Base-by-base conservation (phyloP, 1,140 invertebrate genomes). In the Tetramorium simillimum region DNA sequence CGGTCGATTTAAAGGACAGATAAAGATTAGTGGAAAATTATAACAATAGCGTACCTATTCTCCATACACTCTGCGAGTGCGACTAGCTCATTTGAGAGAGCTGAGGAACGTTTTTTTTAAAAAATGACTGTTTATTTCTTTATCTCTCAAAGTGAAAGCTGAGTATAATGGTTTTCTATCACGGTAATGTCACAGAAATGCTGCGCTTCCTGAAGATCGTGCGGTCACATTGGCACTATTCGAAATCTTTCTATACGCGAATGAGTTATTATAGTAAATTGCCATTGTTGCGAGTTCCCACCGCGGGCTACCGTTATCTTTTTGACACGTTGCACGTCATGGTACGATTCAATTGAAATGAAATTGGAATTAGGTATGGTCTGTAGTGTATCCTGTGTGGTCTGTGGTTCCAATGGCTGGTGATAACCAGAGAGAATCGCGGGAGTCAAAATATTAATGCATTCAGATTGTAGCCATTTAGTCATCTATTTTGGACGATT, bases 191-290 rank as follows among this genome's bases (percentile, higher is more conserved):
- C 58, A 53, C 70, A 65, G 46, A 81, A 72, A 88, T 86, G 60
- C 72, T 88, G 69, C 56, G 75, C 72, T 90, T 90, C 80, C 76
- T 63, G 49, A 86, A 77, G 78, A 82, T 75, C 46, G 53, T 73
- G 81, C 80, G 80, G 72, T 58, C 65, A 63, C 33, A 62, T 80
- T 82, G 46, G 60, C 43, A 85, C 81, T 90, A 90, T 86, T 90
- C 53, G 65, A 90, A 88, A 89, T 90, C 70, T 90, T 88, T 91
- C 86, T 82, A 81, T 82, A 87, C 73, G 86, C 56, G 89, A 76
- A 91, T 89, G 89, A 91, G 87, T 87, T 91, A 91, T 91, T 91
- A 91, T 53, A 24, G 62, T 53, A 37, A 91, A 91, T 91, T 89
- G 85, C 90, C 86, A 91, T 91, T 91, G 89, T 91, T 85, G 86